Percentiles rank a stretch among this genome's conserved stretches.
Evolutionary conservation across 2,888 invertebrate species (phyloP).

Genomic region (Linyphia triangularis): DNA sequence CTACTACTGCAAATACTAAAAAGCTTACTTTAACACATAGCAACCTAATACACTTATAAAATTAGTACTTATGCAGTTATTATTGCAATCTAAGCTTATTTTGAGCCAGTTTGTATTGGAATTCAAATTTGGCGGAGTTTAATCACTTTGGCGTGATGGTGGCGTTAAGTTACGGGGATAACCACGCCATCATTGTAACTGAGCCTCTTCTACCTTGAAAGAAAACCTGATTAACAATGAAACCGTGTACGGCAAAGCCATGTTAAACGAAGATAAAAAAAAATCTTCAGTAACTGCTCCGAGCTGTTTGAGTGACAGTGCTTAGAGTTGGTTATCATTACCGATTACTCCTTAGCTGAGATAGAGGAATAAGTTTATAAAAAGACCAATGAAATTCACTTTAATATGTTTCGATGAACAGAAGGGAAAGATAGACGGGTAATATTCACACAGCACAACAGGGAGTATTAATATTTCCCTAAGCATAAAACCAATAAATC

Average conservation of each 20-base stretch:
- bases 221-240: slow-evolving; percentile 65
- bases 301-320: slow-evolving; percentile 53
- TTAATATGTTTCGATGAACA: slow-evolving; percentile 53
- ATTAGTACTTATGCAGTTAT: too few species aligned
- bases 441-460: slow-evolving; percentile 19
- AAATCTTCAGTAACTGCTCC: slow-evolving; percentile 27
- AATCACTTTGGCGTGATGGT: neutral
- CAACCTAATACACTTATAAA: too few species aligned
- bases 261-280: slow-evolving; percentile 14
- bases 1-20: too few species aligned
- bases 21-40: too few species aligned
- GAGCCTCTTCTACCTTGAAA: slow-evolving; percentile 18
- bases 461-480: slow-evolving; percentile 21
- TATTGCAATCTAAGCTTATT: too few species aligned
- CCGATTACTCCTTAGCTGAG: slow-evolving; percentile 52
- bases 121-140: slow-evolving; percentile 3
- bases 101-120: too few species aligned
- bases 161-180: neutral
- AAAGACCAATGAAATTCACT: slow-evolving; percentile 52
- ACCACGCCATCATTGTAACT: neutral
- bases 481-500: slow-evolving; percentile 58
- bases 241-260: slow-evolving; percentile 20
- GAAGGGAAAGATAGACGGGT: neutral
- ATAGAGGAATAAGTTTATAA: slow-evolving; percentile 37
- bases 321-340: slow-evolving; percentile 57